Percentiles rank a stretch among this genome's conserved stretches.
These are phyloP conservation scores for Myocastor coypus DNA, from an alignment of 2,113 vertebrate genomes.

Conservation along the genomic window DNA sequence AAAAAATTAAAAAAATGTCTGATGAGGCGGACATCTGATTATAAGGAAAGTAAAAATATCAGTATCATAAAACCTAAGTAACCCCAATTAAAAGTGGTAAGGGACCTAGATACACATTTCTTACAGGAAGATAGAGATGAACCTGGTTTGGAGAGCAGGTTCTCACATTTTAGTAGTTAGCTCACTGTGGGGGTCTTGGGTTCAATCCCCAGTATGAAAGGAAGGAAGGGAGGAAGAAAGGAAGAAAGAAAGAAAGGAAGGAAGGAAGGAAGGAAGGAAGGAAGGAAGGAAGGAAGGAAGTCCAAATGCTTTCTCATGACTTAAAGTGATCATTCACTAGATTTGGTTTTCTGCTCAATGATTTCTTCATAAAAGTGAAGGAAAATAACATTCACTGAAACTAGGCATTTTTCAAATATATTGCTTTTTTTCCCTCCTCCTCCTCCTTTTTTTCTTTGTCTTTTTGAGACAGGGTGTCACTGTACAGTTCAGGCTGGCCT, in stretches of 20 bases:
- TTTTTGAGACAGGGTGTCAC: too few relatives aligned
- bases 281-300: neutral
- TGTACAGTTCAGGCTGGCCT: too few relatives aligned
- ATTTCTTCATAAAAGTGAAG: neutral
- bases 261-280: neutral
- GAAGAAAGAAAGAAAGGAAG: too few relatives aligned
- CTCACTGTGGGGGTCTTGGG: neutral
- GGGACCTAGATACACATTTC: neutral
- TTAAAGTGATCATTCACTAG: neutral
- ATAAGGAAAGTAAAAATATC: neutral
- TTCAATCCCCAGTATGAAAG: neutral
- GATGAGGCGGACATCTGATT: neutral
- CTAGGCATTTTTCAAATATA: neutral
- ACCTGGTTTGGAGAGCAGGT: neutral
- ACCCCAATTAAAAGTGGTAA: neutral
- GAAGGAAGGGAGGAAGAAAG: neutral
- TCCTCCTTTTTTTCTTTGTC: too few relatives aligned
- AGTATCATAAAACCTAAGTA: neutral
- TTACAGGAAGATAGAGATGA: neutral
- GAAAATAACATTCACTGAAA: slow-evolving; percentile 16
- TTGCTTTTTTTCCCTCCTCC: neutral
- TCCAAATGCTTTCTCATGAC: neutral
- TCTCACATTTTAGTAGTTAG: neutral
- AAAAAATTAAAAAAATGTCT: too few relatives aligned
- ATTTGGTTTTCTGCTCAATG: slow-evolving; percentile 21